Evolutionary conservation across 2,888 invertebrate genomes (phyloP), one percentile per base, ranked within the genome.

Genomic region (Lamproptera curius): DNA sequence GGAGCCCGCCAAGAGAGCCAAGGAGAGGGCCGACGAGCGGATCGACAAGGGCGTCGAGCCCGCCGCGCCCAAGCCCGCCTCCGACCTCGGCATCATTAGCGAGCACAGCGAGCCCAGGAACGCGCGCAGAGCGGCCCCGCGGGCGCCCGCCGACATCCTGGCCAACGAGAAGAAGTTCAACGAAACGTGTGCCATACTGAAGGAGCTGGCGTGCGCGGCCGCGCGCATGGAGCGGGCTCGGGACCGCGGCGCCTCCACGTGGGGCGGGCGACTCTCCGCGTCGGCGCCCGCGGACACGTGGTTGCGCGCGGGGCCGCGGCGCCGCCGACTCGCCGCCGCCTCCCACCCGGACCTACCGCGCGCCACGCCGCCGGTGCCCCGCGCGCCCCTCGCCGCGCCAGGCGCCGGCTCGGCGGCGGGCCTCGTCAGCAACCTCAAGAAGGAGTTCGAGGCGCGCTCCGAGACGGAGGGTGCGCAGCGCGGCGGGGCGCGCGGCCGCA

Each of bases 381-480:
- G 60, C 73, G 61, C 76, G 70, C 76, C 74, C 43, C 72, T 63
- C 62, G 63, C 61, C 45, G 33, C 64, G 51, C 3, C 20, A 3
- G 55, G 61, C 26, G 43, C 62, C 40, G 54, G 56, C 26, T 42
- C 66, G 66, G 79, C 90, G 50, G 89, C 90, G 35, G 95, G 96
- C 17, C 93, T 94, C 72, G 96, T 96, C 59, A 92, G 92, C 88
- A 94, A 93, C 88, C 90, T 96, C 60, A 95, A 95, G 77, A 93
- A 93, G 73, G 96, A 95, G 75, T 96, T 96, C 75, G 96, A 97
- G 86, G 95, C 96, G 42, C 80, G 76, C 50, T 75, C 74, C 38
- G 77, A 75, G 64, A 57, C 54, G 28, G 73, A 70, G 49, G 42
- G 66, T 45, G 60, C 53, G 46, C 67, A 65, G 28, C 67, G 69